phyloP scores from a whole-genome alignment of 2,888 invertebrate genomes.

The Eurytoma californica region DNA sequence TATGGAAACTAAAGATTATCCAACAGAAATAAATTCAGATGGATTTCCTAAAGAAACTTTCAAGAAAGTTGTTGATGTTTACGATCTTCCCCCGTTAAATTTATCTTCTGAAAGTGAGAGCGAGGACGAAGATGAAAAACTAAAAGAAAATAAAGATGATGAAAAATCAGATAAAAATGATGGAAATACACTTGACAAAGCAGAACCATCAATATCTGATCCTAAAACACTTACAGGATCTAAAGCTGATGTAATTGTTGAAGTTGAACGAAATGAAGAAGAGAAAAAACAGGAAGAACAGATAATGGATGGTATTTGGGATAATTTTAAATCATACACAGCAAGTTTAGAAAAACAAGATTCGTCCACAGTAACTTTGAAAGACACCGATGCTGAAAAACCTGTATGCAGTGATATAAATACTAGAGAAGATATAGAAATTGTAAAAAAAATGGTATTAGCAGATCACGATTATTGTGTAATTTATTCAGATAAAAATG shows the following conservation, averaged over 20 bases:
- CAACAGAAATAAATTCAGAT: constrained; percentile 57
- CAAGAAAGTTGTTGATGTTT: constrained; percentile 79
- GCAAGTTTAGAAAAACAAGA: constrained; percentile 80
- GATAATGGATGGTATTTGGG: constrained; percentile 85
- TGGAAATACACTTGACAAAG: constrained; percentile 12
- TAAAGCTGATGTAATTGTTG: constrained; percentile 60
- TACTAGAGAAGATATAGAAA: constrained; percentile 61
- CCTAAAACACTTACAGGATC: constrained; percentile 7
- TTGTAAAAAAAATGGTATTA: constrained; percentile 71
- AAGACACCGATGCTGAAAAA: constrained; percentile 20
- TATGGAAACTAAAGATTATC: constrained; percentile 41
- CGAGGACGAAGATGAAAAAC: constrained; percentile 77
- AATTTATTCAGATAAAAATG: constrained; percentile 65
- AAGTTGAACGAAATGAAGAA: constrained; percentile 68
- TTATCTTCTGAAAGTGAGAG: constrained; percentile 89
- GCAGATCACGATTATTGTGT: constrained; percentile 86
- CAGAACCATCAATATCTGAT: constrained; percentile 61
- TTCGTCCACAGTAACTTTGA: constrained; percentile 32
- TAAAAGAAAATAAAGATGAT: constrained; percentile 60
- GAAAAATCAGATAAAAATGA: constrained; percentile 39
- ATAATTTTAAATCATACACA: constrained; percentile 85
- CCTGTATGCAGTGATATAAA: background rate
- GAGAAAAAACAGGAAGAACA: constrained; percentile 79
- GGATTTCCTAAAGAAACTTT: constrained; percentile 69
- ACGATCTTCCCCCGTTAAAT: constrained; percentile 87